Conservation (phyloP, 2,113 vertebrate species). For the Syrrhaptes paradoxus region DNA sequence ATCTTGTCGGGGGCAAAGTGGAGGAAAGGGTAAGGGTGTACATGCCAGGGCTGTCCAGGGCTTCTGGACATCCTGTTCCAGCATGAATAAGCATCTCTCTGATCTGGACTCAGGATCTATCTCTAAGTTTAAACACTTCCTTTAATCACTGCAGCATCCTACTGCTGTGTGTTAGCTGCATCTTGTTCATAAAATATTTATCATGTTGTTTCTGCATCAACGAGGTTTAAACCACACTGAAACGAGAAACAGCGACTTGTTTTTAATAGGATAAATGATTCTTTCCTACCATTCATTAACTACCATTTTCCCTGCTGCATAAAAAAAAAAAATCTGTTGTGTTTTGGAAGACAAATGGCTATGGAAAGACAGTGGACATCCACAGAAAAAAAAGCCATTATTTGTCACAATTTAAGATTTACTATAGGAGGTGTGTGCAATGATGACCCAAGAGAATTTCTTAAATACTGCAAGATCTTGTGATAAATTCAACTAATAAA, state of each 20-base stretch:
- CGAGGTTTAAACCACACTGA: neutral
- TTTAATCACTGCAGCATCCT: neutral
- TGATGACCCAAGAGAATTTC: neutral
- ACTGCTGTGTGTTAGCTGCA: neutral
- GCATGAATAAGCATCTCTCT: neutral
- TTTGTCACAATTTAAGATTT: slow-evolving; percentile 26
- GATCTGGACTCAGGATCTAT: neutral
- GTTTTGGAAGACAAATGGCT: neutral
- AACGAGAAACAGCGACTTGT: neutral
- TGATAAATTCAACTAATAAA: slow-evolving; percentile 15
- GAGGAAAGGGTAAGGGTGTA: neutral
- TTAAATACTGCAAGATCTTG: neutral
- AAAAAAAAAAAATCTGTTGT: neutral
- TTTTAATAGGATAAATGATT: slow-evolving; percentile 14
- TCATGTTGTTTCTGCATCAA: neutral
- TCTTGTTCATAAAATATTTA: slow-evolving; percentile 30
- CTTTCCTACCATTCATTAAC: slow-evolving; percentile 23
- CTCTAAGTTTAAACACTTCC: neutral
- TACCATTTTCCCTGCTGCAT: neutral
- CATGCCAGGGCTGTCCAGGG: neutral
- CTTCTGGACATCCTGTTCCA: neutral
- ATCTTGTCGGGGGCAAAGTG: neutral
- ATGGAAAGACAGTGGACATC: neutral
- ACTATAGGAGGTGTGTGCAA: neutral
- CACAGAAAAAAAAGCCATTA: neutral